Evolutionary conservation across 2,888 invertebrate species (phyloP), one percentile per base, ranked within the genome.

Genomic region (Syrista parreyssii): DNA sequence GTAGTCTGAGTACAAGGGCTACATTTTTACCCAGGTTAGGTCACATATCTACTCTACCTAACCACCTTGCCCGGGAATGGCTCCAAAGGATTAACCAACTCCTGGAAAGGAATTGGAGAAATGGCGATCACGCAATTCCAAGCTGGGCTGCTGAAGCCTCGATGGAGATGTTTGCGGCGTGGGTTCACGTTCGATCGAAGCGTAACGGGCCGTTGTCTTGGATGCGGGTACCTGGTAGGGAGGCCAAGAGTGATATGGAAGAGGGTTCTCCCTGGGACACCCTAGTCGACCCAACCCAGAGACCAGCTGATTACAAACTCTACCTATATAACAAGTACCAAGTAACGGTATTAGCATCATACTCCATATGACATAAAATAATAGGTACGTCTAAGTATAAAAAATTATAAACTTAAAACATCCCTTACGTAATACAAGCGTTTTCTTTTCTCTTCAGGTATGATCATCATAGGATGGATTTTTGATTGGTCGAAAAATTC

Each of bases 171-270:
- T 88, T 88, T 87, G 89, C 88, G 85, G 84, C 87, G 86, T 86
- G 86, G 89, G 83, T 87, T 89, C 87, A 86, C 84, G 86, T 88
- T 88, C 88, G 89, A 90, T 89, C 88, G 89, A 89, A 88, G 89
- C 85, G 90, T 90, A 90, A 90, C 90, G 90, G 90, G 88, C 88
- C 89, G 89, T 90, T 89, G 89, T 89, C 89, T 89, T 87, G 88
- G 87, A 90, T 90, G 90, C 90, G 90, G 90, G 90, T 90, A 90
- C 86, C 87, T 87, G 84, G 88, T 34, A 84, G 82, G 84, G 83
- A 84, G 71, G 71, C 32, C 32, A 23, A 71, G 33, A 33, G 31
- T 12, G 71, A 71, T 31, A 32, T 33, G 33, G 71, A 71, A 71
- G 71, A 33, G 71, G 71, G 71, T 71, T 31, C 71, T 33, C 71